Base-by-base conservation (phyloP, 1,140 invertebrate species). In the Latrodectus geometricus region DNA sequence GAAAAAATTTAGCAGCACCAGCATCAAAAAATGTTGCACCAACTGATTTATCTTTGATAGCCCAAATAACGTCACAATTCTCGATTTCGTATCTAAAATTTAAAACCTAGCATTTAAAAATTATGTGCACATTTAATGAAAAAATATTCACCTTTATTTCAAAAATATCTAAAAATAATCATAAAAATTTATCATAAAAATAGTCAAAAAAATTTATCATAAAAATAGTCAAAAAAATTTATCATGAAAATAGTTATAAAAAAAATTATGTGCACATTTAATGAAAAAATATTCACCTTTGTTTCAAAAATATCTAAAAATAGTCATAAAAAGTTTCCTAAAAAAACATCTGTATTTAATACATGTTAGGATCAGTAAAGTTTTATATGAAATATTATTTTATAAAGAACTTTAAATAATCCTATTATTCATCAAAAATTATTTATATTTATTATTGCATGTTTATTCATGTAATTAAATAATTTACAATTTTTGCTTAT, bases 1-100 rank as follows among this genome's bases (percentile, higher is more conserved):
- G 94, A 89, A 99, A 97, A 92, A 99, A 99, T 92, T 98, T 94
- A 9, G 97, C 96, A 35, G 97, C 97, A n/a, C 96, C 97, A 21
- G 96, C 94, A 93, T 99, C 98, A 61, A 99, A 94, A 92, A 99
- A 99, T 14, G 96, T 96, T 23, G 96, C 94, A 11, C 96, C 95
- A 89, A 99, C 97, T 88, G 97, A 96, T 88, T 95, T 93, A 92
- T 99, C 96, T 91, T 97, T 97, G 14, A 99, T 95, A 0, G 96
- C 94, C 98, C 98, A 99, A 54, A 98, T 92, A 48, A 99, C 94
- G 89, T 98, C 94, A 78, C 97, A 93, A 23, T 95, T 94, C 90
- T 94, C 92, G 20, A 98, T 93, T 90, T 98, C 96, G 91, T 98
- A 94, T 49, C 92, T 92, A 81, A 23, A 89, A 84, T 72, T 61